Evolutionary conservation across 2,888 invertebrate species (phyloP).

Genomic region (Rhagonycha lutea): DNA sequence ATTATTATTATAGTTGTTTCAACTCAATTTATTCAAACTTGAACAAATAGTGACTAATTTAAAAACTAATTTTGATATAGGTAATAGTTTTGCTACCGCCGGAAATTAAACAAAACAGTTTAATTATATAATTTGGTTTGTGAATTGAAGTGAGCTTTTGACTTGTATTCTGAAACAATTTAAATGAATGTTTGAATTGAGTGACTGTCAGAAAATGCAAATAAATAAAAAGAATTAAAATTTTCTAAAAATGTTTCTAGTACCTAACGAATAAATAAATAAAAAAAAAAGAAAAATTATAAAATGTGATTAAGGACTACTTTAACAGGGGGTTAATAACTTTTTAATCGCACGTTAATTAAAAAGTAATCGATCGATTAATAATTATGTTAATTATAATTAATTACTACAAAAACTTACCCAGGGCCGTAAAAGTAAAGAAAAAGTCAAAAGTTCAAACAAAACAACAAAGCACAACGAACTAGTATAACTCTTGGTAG

Average conservation of each 20-base stretch:
- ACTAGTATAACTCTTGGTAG: constrained; percentile 32
- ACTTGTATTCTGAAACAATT: neutral
- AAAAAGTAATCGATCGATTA: neutral
- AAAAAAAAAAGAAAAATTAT: neutral
- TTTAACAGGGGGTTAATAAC: neutral
- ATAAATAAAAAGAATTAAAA: neutral
- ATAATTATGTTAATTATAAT: neutral
- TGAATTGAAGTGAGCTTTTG: neutral
- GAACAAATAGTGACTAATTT: neutral
- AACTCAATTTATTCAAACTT: neutral
- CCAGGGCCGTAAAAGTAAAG: constrained; percentile 47
- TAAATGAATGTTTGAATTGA: neutral
- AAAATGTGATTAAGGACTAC: neutral
- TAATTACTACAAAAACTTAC: constrained; percentile 42
- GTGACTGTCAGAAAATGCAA: neutral
- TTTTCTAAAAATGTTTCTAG: neutral
- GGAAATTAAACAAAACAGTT: neutral
- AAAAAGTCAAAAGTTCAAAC: constrained; percentile 37
- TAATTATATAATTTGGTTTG: neutral
- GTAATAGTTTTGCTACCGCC: neutral
- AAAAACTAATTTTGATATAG: neutral
- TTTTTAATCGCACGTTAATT: neutral
- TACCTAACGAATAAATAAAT: neutral
- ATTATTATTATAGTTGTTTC: neutral
- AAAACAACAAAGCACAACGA: constrained; percentile 35